These are phyloP conservation scores for Hirtodrosophila duncani DNA, from an alignment of 2,888 invertebrate genomes.

Conservation along the genomic window DNA sequence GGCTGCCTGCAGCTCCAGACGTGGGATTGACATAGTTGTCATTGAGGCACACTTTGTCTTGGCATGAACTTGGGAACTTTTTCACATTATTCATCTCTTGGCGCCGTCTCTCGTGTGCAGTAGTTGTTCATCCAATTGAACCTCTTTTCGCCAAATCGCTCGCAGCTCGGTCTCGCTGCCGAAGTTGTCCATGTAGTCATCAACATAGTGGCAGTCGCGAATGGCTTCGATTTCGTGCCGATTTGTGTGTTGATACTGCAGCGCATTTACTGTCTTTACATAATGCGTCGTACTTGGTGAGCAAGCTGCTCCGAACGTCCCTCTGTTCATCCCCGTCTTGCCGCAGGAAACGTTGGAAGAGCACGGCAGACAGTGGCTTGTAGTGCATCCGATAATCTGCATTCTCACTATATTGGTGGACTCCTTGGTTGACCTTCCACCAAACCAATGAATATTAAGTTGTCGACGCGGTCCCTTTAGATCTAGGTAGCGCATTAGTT, in stretches of 20 bases:
- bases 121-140: too few relatives aligned
- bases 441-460: slow-evolving; percentile 3
- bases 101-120: too few relatives aligned
- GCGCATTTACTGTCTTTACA: too few relatives aligned
- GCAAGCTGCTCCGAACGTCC: not conserved
- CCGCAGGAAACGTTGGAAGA: not conserved
- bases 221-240: too few relatives aligned
- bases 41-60: slow-evolving; percentile 7
- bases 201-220: too few relatives aligned
- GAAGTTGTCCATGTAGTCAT: too few relatives aligned
- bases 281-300: too few relatives aligned
- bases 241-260: too few relatives aligned
- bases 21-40: slow-evolving; percentile 5
- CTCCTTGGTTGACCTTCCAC: not conserved
- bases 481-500: not conserved
- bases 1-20: slow-evolving; percentile 9
- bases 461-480: not conserved
- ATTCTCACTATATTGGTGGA: not conserved
- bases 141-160: too few relatives aligned
- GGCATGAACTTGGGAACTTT: too few relatives aligned
- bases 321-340: not conserved
- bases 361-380: not conserved
- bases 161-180: too few relatives aligned
- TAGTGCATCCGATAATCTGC: not conserved
- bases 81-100: too few relatives aligned